Conservation (phyloP, 2,797 vertebrate species). For the Gambelia wislizenii region DNA sequence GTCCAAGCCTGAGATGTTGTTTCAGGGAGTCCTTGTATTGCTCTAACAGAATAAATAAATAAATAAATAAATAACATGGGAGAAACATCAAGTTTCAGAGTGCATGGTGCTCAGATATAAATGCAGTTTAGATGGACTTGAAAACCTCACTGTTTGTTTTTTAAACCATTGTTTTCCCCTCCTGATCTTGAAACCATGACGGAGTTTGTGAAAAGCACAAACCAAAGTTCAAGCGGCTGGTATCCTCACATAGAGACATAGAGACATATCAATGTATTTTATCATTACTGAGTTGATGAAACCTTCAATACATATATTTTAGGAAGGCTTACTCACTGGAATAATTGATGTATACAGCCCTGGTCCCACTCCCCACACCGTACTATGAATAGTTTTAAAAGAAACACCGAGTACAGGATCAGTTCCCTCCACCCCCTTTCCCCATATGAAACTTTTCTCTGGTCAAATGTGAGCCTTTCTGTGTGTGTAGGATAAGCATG, state of each 20-base stretch:
- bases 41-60: too few species aligned
- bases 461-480: slow-evolving; percentile 67
- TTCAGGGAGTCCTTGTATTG: too few species aligned
- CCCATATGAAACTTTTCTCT: background rate
- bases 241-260: slow-evolving; percentile 50
- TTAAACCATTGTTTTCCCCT: slow-evolving; percentile 14
- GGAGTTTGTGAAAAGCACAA: slow-evolving; percentile 28
- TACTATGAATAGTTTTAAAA: slow-evolving; percentile 57
- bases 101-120: slow-evolving; percentile 48
- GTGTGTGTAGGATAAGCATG: slow-evolving; percentile 61
- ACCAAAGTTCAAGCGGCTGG: slow-evolving; percentile 57
- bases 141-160: slow-evolving; percentile 47
- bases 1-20: too few species aligned
- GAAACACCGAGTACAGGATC: slow-evolving; percentile 41
- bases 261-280: slow-evolving; percentile 23
- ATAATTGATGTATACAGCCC: background rate
- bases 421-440: slow-evolving; percentile 5
- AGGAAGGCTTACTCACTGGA: slow-evolving; percentile 26
- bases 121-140: slow-evolving; percentile 52
- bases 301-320: slow-evolving; percentile 1
- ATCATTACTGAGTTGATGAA: slow-evolving; percentile 52
- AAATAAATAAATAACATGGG: too few species aligned
- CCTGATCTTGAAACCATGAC: slow-evolving; percentile 63
- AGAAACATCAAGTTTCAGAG: slow-evolving; percentile 54
- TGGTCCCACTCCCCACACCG: slow-evolving; percentile 8